phyloP scores from a whole-genome alignment of 2,797 vertebrate genomes.

The Threskiornis aethiopicus region DNA sequence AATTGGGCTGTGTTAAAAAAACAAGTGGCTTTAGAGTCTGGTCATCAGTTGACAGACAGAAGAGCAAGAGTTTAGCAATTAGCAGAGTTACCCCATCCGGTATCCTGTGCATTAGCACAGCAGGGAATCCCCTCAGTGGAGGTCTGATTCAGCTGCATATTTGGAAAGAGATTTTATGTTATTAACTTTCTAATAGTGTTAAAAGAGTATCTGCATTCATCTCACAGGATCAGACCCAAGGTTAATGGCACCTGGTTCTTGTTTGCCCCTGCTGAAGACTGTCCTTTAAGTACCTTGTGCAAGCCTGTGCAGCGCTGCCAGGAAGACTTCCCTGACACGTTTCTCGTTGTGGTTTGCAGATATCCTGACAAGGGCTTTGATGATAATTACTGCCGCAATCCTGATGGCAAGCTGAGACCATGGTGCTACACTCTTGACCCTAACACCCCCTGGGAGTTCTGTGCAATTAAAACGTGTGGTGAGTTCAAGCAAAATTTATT shows the following conservation, averaged over 20 bases:
- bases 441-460: conserved; percentile 93
- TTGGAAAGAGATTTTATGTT: not conserved
- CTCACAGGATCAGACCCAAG: not conserved
- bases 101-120: conserved; percentile 16
- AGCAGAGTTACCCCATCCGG: conserved; percentile 33
- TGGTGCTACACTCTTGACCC: conserved; percentile 98
- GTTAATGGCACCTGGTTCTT: not conserved
- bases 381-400: conserved; percentile 99
- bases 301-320: conserved; percentile 5
- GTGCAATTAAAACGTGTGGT: conserved; percentile 95
- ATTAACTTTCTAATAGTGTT: not conserved
- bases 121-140: conserved; percentile 25
- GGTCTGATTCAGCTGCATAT: not conserved
- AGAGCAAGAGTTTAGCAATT: conserved; percentile 42
- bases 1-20: conserved; percentile 62
- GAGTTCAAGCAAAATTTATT: conserved; percentile 82
- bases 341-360: conserved; percentile 81
- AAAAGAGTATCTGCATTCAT: not conserved
- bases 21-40: conserved; percentile 7
- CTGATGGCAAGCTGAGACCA: conserved; percentile 90
- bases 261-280: not conserved
- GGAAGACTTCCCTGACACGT: conserved; percentile 68
- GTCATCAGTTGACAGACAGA: conserved; percentile 10
- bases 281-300: not conserved
- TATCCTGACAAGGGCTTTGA: conserved; percentile 93